phyloP scores from a whole-genome alignment of 2,113 vertebrate genomes.

The Rhabdomys dilectus region DNA sequence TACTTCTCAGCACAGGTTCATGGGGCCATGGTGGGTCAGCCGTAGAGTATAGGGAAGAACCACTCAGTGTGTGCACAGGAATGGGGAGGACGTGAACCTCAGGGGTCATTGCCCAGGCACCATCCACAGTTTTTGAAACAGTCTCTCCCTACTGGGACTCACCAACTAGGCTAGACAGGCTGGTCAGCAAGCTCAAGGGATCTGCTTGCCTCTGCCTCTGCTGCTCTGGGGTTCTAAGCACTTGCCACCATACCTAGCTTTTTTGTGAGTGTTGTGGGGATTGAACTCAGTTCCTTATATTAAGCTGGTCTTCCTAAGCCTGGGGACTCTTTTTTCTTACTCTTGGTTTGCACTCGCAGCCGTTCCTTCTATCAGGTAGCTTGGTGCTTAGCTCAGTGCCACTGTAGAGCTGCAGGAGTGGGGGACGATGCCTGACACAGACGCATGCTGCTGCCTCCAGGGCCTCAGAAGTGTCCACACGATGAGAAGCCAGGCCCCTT shows the following conservation, averaged over 20 bases:
- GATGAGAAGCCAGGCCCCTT: neutral
- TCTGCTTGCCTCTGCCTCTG: neutral
- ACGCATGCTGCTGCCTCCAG: neutral
- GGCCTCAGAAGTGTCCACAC: accelerated
- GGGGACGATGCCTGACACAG: accelerated
- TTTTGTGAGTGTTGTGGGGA: neutral
- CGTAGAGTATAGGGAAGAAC: neutral
- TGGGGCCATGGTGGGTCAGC: accelerated
- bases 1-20: neutral
- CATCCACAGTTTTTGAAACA: neutral
- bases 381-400: neutral
- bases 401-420: neutral
- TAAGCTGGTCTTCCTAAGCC: no score
- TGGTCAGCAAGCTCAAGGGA: no score
- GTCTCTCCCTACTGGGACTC: neutral
- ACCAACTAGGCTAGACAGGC: neutral
- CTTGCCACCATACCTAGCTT: neutral
- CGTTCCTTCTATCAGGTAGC: neutral
- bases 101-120: neutral
- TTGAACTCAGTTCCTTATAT: neutral
- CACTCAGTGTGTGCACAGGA: neutral
- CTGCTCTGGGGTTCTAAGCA: neutral
- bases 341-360: neutral
- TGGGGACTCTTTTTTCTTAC: neutral
- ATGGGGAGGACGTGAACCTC: neutral